Evolutionary conservation across 1,140 invertebrate species (phyloP).

Genomic region (Danaus melanippus): DNA sequence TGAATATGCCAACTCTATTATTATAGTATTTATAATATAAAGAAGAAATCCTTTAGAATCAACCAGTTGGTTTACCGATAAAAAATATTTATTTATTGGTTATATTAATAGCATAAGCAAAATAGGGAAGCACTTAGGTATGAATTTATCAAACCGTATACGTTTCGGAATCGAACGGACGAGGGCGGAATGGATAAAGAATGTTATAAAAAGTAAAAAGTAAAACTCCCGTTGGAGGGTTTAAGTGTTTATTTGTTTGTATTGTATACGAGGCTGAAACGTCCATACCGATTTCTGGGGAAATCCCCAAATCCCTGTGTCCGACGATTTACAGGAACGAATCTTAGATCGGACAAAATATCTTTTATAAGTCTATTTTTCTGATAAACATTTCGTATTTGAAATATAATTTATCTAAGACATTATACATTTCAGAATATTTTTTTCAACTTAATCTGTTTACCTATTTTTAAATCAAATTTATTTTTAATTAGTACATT

Average conservation of each 20-base stretch:
- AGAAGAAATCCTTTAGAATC: too few relatives aligned
- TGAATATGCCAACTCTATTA: too few relatives aligned
- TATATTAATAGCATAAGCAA: too few relatives aligned
- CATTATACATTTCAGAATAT: too few relatives aligned
- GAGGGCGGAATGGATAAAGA: constrained; percentile 27
- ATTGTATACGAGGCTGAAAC: constrained; percentile 12
- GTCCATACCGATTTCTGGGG: constrained; percentile 11
- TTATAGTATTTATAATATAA: too few relatives aligned
- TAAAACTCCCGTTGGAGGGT: constrained; percentile 11
- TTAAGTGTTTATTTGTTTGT: constrained; percentile 18
- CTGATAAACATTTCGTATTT: neutral
- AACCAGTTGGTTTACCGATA: too few relatives aligned
- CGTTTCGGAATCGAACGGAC: constrained; percentile 21
- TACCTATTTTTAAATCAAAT: too few relatives aligned
- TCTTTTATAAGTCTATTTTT: neutral
- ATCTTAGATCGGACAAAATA: neutral
- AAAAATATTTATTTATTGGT: too few relatives aligned
- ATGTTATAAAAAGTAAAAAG: constrained; percentile 30
- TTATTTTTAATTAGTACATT: too few relatives aligned
- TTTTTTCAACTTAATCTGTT: too few relatives aligned
- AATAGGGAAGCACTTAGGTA: too few relatives aligned
- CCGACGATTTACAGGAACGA: constrained; percentile 1
- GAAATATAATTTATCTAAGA: neutral
- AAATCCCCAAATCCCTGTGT: constrained; percentile 13
- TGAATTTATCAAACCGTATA: constrained; percentile 17